A percentile compares a stretch with the other conserved stretches of the same genome.
These are phyloP conservation scores for Trematomus bernacchii DNA, from an alignment of 2,797 vertebrate genomes.

Conservation along the genomic window DNA sequence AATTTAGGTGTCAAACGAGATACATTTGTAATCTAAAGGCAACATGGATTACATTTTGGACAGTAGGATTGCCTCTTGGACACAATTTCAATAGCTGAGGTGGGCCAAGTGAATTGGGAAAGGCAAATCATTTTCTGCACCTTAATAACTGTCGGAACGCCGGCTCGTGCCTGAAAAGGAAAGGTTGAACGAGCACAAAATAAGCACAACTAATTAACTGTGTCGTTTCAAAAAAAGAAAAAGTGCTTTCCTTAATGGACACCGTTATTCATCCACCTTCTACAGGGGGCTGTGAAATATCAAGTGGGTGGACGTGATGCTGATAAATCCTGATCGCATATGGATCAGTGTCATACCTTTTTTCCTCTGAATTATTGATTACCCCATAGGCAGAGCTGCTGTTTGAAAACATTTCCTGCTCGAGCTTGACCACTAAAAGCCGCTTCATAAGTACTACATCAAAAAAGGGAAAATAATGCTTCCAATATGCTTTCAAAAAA, in stretches of 20 bases:
- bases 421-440: constrained; percentile 44
- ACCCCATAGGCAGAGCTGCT: constrained; percentile 46
- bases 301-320: constrained; percentile 54
- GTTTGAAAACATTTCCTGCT: constrained; percentile 63
- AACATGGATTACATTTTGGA: constrained; percentile 77
- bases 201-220: constrained; percentile 70
- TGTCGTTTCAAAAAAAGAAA: constrained; percentile 48
- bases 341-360: constrained; percentile 71
- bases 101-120: constrained; percentile 66
- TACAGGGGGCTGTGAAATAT: constrained; percentile 54
- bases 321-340: constrained; percentile 70
- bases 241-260: constrained; percentile 45
- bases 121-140: constrained; percentile 53
- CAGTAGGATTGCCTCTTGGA: constrained; percentile 68
- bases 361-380: constrained; percentile 75
- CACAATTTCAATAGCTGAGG: constrained; percentile 71
- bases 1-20: constrained; percentile 81
- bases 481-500: constrained; percentile 50
- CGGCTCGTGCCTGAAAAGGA: constrained; percentile 22
- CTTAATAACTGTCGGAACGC: constrained; percentile 53
- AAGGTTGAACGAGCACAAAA: constrained; percentile 55
- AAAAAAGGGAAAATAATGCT: constrained; percentile 52
- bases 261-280: constrained; percentile 57
- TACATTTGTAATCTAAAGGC: constrained; percentile 80
- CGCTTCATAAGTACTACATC: constrained; percentile 56